Conservation (phyloP, 2,888 invertebrate genomes). For the Pollenia amentaria region DNA sequence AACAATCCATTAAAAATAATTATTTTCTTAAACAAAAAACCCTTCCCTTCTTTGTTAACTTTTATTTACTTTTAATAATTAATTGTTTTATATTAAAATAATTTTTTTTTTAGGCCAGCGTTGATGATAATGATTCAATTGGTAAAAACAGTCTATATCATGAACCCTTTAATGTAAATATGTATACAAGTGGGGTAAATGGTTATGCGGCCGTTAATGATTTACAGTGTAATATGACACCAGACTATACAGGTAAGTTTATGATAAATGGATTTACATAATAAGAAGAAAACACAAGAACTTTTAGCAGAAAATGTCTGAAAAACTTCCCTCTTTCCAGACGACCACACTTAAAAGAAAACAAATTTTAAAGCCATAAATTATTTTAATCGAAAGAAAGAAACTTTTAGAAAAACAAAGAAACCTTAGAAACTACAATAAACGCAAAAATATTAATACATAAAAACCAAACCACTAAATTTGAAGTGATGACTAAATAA, state of each 20-base stretch:
- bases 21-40: conserved; percentile 8
- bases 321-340: background rate
- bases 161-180: conserved; percentile 85
- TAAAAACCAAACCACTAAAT: conserved; percentile 11
- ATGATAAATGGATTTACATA: conserved; percentile 7
- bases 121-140: conserved; percentile 84
- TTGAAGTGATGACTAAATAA: conserved; percentile 58
- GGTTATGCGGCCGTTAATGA: conserved; percentile 85
- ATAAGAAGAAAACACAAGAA: conserved; percentile 18
- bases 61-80: conserved; percentile 48
- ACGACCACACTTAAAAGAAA: conserved; percentile 7
- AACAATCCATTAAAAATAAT: conserved; percentile 37
- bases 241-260: conserved; percentile 86
- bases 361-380: conserved; percentile 57
- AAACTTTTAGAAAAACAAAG: conserved; percentile 1
- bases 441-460: conserved; percentile 29
- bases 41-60: background rate
- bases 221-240: conserved; percentile 85
- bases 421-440: conserved; percentile 45
- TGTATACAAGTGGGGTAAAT: conserved; percentile 85
- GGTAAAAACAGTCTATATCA: conserved; percentile 85
- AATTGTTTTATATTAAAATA: conserved; percentile 52
- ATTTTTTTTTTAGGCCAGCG: conserved; percentile 79
- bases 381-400: conserved; percentile 52
- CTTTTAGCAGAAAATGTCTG: conserved; percentile 1